A percentile compares a stretch with the other conserved stretches of the same genome.
These are phyloP conservation scores for Pterostichus niger DNA, from an alignment of 2,888 invertebrate species.

Conservation along the genomic window DNA sequence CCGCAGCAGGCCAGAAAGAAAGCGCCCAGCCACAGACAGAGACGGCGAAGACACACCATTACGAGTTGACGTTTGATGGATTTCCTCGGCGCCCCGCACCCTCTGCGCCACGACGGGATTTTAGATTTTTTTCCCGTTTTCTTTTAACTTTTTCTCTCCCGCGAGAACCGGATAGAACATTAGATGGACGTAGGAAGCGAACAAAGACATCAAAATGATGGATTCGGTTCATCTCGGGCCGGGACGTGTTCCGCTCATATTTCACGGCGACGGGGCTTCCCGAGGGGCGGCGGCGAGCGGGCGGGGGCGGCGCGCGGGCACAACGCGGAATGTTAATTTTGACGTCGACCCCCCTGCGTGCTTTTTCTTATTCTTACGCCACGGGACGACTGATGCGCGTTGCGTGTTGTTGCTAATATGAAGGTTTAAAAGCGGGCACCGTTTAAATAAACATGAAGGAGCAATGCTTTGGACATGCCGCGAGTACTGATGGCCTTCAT, in stretches of 20 bases:
- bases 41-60: conserved; percentile 74
- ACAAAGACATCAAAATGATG: conserved; percentile 79
- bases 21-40: conserved; percentile 56
- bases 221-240: conserved; percentile 78
- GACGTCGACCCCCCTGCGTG: conserved; percentile 74
- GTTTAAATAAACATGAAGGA: conserved; percentile 66
- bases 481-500: conserved; percentile 49
- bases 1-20: conserved; percentile 26
- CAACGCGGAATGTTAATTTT: conserved; percentile 77
- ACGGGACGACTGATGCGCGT: conserved; percentile 61
- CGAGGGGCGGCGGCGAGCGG: conserved; percentile 70
- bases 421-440: conserved; percentile 64
- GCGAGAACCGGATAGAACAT: conserved; percentile 68
- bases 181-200: conserved; percentile 75
- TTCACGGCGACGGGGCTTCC: conserved; percentile 72
- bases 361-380: conserved; percentile 70
- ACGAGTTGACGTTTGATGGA: conserved; percentile 76
- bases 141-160: conserved; percentile 73
- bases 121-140: conserved; percentile 74
- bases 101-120: conserved; percentile 72
- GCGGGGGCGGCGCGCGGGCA: conserved; percentile 74
- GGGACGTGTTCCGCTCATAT: conserved; percentile 79
- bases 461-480: conserved; percentile 60
- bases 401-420: conserved; percentile 67
- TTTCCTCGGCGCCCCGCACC: conserved; percentile 72